Percentiles rank a stretch among this genome's conserved stretches.
These are phyloP conservation scores for Adelphocoris suturalis DNA, from an alignment of 2,888 invertebrate genomes.

Conservation along the genomic window DNA sequence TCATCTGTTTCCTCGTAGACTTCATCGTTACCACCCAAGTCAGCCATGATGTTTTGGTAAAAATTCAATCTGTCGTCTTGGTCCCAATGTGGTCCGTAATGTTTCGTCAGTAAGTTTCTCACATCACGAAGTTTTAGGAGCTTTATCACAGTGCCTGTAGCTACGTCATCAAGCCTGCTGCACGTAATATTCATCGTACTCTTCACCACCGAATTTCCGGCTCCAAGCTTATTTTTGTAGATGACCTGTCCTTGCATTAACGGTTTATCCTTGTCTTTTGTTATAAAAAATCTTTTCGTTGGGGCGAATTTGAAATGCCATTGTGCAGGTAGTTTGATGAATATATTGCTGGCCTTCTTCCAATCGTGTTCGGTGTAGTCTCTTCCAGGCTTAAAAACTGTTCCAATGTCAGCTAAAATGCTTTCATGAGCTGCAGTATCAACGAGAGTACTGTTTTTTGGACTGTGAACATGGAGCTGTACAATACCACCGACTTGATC, in stretches of 20 bases:
- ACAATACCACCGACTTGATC: conserved; percentile 5
- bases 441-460: conserved; percentile 67
- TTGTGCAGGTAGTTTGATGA: not conserved
- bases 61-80: not conserved
- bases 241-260: conserved; percentile 19
- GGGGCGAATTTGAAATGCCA: conserved; percentile 25
- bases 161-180: not conserved
- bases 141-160: not conserved
- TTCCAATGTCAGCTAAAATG: not conserved
- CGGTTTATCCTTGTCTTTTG: not conserved
- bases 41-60: not conserved
- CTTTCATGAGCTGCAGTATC: conserved; percentile 35
- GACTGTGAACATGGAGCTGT: not conserved
- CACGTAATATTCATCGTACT: not conserved
- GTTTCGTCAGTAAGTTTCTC: not conserved
- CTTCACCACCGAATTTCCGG: not conserved
- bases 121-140: not conserved
- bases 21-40: not conserved
- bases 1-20: not conserved
- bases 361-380: conserved; percentile 11
- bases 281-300: not conserved
- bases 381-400: not conserved
- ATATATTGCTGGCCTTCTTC: not conserved
- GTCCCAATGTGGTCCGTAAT: conserved; percentile 8
- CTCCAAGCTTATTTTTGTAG: not conserved